These are phyloP conservation scores for Meriones psammophilus DNA, from an alignment of 2,797 vertebrate species.

Conservation along the genomic window DNA sequence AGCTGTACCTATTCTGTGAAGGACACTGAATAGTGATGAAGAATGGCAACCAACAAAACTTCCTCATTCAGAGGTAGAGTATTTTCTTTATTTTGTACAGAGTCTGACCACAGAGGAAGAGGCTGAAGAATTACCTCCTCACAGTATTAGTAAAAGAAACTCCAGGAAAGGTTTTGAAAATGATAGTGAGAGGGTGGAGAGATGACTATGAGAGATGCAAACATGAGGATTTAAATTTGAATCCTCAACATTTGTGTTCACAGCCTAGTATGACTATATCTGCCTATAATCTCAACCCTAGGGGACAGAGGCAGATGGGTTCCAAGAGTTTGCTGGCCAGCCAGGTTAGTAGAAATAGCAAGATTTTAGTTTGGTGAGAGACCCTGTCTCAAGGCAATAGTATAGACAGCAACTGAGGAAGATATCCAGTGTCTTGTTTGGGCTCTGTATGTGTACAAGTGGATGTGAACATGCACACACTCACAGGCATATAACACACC, in stretches of 20 bases:
- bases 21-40: no score
- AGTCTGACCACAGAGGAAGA: neutral
- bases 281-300: neutral
- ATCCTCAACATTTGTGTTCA: neutral
- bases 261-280: neutral
- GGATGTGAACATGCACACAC: neutral
- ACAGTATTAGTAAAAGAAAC: constrained; percentile 18
- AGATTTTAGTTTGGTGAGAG: neutral
- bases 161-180: neutral
- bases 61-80: neutral
- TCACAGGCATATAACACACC: neutral
- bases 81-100: neutral
- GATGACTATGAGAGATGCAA: no score
- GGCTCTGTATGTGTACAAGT: no score
- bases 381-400: neutral
- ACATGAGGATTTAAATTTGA: no score
- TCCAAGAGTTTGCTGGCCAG: neutral
- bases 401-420: neutral
- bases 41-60: neutral
- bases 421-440: neutral
- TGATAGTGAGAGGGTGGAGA: neutral
- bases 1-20: no score
- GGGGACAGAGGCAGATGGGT: no score
- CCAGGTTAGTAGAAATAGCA: neutral
- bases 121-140: neutral